Conservation (phyloP, 2,888 invertebrate species). For the Dusona sp. region DNA sequence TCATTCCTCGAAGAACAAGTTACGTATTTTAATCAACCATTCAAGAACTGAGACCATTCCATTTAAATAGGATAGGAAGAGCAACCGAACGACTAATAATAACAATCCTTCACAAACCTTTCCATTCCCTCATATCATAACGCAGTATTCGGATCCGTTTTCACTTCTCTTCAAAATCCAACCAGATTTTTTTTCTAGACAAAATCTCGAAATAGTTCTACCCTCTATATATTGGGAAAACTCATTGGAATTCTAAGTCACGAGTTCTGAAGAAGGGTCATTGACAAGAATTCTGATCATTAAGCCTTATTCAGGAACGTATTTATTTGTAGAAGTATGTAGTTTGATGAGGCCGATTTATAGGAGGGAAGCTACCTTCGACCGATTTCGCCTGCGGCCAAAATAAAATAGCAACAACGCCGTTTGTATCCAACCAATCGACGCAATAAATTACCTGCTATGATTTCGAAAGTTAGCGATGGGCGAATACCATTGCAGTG, state of each 20-base stretch:
- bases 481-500: slow-evolving; percentile 39
- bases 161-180: not conserved
- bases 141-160: not conserved
- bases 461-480: slow-evolving; percentile 76
- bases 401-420: slow-evolving; percentile 62
- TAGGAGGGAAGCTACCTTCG: slow-evolving; percentile 57
- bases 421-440: slow-evolving; percentile 59
- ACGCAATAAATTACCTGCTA: slow-evolving; percentile 74
- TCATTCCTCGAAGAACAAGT: no score
- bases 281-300: slow-evolving; percentile 37
- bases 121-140: not conserved
- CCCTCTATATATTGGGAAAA: slow-evolving; percentile 2
- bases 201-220: not conserved
- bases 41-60: no score
- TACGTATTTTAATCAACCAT: no score
- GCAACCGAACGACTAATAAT: no score
- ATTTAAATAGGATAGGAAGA: no score
- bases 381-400: slow-evolving; percentile 63
- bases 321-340: slow-evolving; percentile 1
- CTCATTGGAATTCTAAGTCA: slow-evolving; percentile 21
- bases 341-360: slow-evolving; percentile 61
- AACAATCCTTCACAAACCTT: not conserved
- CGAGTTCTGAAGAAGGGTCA: not conserved
- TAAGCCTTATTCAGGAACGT: slow-evolving; percentile 50
- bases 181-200: not conserved